Conservation (phyloP, 1,140 invertebrate genomes). For the Periplaneta americana region DNA sequence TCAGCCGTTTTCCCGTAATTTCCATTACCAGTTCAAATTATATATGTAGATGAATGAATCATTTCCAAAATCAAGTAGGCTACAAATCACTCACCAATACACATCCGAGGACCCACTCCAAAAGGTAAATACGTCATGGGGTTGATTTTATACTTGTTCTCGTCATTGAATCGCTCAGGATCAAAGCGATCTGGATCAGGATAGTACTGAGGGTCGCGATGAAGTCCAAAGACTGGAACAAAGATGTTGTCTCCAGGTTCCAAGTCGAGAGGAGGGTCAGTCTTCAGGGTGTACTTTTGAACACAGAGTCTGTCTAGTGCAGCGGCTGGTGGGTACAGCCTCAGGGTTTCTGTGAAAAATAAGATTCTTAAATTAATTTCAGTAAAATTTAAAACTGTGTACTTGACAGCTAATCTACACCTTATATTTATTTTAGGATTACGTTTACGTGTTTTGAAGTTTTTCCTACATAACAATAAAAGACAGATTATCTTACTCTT, state of each 20-base stretch:
- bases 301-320: conserved; percentile 41
- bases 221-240: conserved; percentile 43
- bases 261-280: conserved; percentile 19
- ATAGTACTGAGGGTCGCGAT: conserved; percentile 42
- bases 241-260: conserved; percentile 32
- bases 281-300: conserved; percentile 29
- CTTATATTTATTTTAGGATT: too few species aligned
- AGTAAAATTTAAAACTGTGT: too few species aligned
- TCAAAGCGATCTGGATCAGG: conserved; percentile 44
- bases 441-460: too few species aligned
- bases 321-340: conserved; percentile 49
- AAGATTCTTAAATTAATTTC: too few species aligned
- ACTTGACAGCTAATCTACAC: too few species aligned
- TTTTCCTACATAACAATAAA: too few species aligned
- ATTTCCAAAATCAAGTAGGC: too few species aligned
- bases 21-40: too few species aligned
- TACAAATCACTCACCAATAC: conserved; percentile 36
- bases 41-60: too few species aligned
- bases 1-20: too few species aligned
- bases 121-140: conserved; percentile 46
- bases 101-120: conserved; percentile 46
- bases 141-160: conserved; percentile 35
- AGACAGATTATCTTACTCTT: too few species aligned
- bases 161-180: conserved; percentile 45
- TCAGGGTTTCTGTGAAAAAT: conserved; percentile 44